A percentile compares a stretch with the other conserved stretches of the same genome.
These are phyloP conservation scores for Eleginops maclovinus DNA, from an alignment of 2,113 vertebrate species.

Conservation along the genomic window DNA sequence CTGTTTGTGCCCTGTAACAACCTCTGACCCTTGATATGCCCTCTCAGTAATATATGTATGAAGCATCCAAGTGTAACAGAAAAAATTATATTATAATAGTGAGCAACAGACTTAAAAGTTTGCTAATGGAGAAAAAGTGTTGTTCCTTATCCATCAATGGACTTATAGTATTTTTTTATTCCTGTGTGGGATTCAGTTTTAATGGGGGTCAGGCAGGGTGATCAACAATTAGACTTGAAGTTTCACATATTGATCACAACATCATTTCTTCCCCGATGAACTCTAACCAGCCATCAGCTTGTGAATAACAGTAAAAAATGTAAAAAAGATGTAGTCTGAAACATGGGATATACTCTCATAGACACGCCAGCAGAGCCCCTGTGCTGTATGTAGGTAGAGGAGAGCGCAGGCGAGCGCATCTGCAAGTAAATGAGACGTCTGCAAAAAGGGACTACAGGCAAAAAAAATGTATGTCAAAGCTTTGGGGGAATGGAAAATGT, in stretches of 20 bases:
- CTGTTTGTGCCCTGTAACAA: slow-evolving; percentile 13
- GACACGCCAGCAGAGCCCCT: slow-evolving; percentile 11
- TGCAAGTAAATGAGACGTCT: slow-evolving; percentile 61
- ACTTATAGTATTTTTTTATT: not conserved
- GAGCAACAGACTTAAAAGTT: slow-evolving; percentile 75
- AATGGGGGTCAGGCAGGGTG: not conserved
- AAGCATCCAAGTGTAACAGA: slow-evolving; percentile 33
- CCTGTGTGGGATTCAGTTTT: slow-evolving; percentile 6
- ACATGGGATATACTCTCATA: slow-evolving; percentile 1
- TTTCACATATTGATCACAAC: not conserved
- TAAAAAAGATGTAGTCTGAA: too few relatives aligned
- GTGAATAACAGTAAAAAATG: slow-evolving; percentile 1
- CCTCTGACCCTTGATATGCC: not conserved
- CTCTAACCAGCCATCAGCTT: too few relatives aligned
- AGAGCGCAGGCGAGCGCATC: slow-evolving; percentile 58
- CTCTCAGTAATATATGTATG: slow-evolving; percentile 45
- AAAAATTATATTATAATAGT: slow-evolving; percentile 85
- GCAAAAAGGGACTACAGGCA: slow-evolving; percentile 22
- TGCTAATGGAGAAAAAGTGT: slow-evolving; percentile 74
- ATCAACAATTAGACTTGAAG: slow-evolving; percentile 21
- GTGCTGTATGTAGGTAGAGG: slow-evolving; percentile 36
- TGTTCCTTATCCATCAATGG: not conserved
- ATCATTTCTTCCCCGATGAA: not conserved
- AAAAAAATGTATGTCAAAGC: slow-evolving; percentile 39
- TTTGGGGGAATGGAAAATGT: slow-evolving; percentile 18